Evolutionary conservation across 2,113 vertebrate species (phyloP).

Genomic region (Rynchops niger): DNA sequence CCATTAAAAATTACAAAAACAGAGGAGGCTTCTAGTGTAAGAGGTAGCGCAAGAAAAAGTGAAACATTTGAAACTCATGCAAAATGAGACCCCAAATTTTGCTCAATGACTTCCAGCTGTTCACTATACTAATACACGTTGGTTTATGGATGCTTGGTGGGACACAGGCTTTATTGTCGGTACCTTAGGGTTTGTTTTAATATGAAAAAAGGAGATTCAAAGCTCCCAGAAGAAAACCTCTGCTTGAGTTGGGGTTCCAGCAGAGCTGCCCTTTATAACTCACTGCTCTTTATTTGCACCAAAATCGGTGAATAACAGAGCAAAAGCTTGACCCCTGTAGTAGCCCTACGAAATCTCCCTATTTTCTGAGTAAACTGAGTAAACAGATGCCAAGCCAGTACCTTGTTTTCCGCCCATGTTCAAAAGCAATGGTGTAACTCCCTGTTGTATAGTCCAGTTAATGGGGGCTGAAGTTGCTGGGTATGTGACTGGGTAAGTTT

Average conservation of each 20-base stretch:
- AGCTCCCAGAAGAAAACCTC: neutral
- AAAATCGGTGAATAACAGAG: neutral
- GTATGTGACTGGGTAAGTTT: neutral
- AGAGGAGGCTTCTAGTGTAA: neutral
- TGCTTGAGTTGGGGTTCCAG: neutral
- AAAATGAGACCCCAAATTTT: neutral
- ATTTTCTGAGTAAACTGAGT: neutral
- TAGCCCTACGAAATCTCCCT: neutral
- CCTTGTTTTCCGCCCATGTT: neutral
- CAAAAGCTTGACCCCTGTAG: neutral
- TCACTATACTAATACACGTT: accelerated
- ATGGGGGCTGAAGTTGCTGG: neutral
- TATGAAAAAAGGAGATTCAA: neutral
- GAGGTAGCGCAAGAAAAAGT: neutral
- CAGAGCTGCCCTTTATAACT: neutral
- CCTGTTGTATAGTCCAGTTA: neutral
- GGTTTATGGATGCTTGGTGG: neutral
- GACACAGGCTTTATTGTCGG: neutral
- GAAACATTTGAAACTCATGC: neutral
- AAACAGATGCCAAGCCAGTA: neutral
- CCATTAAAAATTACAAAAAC: neutral
- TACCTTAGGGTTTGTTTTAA: neutral
- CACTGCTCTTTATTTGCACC: neutral
- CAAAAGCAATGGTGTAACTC: neutral
- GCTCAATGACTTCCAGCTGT: neutral